Evolutionary conservation across 2,797 vertebrate species (phyloP), one percentile per base, ranked within the genome.

Genomic region (Sparus aurata): DNA sequence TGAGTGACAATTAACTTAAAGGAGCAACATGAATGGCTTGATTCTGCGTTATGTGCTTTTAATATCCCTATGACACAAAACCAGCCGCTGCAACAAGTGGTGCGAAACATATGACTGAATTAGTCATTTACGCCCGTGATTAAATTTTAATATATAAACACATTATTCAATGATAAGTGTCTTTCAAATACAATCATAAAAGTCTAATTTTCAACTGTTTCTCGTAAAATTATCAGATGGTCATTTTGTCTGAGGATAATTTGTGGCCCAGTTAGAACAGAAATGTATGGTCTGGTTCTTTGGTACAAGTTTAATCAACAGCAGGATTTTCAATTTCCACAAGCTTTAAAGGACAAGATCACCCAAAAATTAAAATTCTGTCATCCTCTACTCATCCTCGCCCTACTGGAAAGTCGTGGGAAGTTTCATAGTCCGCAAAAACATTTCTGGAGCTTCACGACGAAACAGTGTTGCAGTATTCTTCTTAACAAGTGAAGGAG

Each of bases 1-100:
- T 45, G 10, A 66, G 27, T 23, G 38, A 55, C 46, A 10, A 22
- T 55, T 8, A 34, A 55, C 41, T 23, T 22, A 62, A 47, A 50
- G 34, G 52, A 55, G 22, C 54, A 59, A 68, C 20, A 41, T 27
- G 22, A 71, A 69, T 54, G 15, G 63, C 55, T 43, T 55, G 5
- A 64, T 75, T 79, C 49, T 73, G 38, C 78, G 45, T 46, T 57
- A 73, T 52, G 49, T 62, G 84, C 64, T 25, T 86, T 86, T 75
- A 71, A 60, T 61, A 73, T 72, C 55, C 18, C 23, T 53, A 27
- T n/a, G 6, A 54, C 57, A 69, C 22, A 46, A 45, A 72, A 16
- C 16, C 8, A 45, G 43, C 45, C 46, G 30, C n/a, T 23, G 30
- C 45, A 65, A 52, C 43, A 63, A 74, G 25, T 16, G 17, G 54